phyloP scores from a whole-genome alignment of 2,888 invertebrate genomes.

The Acholoe squamosa region DNA sequence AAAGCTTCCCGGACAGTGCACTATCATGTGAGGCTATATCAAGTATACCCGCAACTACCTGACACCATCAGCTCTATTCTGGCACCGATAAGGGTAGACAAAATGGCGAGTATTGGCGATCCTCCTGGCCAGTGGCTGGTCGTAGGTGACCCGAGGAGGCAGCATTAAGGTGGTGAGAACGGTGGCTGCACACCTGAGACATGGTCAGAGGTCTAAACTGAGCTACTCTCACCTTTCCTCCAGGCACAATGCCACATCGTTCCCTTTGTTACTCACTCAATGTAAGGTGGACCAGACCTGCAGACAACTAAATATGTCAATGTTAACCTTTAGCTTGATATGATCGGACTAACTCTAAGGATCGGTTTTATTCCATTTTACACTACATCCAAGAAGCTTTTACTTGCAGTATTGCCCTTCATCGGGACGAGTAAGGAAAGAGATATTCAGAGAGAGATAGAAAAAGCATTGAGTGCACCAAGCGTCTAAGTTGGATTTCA shows the following conservation, averaged over 20 bases:
- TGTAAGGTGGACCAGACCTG: no score
- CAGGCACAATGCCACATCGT: background rate
- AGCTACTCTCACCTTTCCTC: background rate
- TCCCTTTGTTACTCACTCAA: no score
- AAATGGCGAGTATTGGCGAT: constrained; percentile 12
- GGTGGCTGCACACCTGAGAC: background rate
- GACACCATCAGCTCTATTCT: background rate
- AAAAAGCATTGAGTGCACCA: background rate
- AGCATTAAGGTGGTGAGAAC: background rate
- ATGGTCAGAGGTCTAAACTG: background rate
- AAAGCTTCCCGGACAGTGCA: no score
- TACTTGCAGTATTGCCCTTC: no score
- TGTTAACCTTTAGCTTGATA: no score
- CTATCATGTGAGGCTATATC: no score
- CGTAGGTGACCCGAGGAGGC: background rate
- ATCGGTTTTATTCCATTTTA: background rate
- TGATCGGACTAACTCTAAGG: no score
- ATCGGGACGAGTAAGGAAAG: background rate
- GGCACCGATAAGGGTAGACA: constrained; percentile 16
- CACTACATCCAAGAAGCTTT: background rate
- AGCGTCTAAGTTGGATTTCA: no score
- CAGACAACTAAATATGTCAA: no score
- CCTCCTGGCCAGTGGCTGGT: background rate
- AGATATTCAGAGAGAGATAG: background rate
- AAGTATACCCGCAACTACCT: no score